Evolutionary conservation across 2,113 vertebrate genomes (phyloP).

Genomic region (Equus przewalskii): DNA sequence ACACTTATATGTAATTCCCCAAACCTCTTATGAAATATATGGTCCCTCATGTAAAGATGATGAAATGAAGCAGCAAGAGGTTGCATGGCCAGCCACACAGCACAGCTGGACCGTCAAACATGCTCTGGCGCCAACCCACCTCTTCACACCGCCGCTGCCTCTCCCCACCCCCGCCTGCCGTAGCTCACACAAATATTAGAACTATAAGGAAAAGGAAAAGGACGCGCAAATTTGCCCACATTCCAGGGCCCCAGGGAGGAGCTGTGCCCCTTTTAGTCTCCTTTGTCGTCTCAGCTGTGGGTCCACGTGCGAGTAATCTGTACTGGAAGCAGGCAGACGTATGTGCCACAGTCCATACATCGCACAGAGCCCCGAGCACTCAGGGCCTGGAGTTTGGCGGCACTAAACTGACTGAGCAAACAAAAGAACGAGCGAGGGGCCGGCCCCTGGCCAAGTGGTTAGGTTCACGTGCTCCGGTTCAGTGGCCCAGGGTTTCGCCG

Average conservation of each 20-base stretch:
- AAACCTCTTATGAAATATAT: neutral
- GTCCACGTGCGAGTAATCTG: accelerated
- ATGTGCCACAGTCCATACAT: too few relatives aligned
- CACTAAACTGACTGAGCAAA: neutral
- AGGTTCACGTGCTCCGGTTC: too few relatives aligned
- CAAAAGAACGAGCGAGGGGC: neutral
- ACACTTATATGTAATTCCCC: neutral
- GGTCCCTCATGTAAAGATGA: neutral
- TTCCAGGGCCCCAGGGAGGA: too few relatives aligned
- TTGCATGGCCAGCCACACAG: too few relatives aligned
- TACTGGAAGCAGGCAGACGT: neutral
- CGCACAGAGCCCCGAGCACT: too few relatives aligned
- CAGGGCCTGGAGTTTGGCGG: neutral
- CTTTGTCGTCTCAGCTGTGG: neutral
- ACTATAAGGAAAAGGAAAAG: too few relatives aligned
- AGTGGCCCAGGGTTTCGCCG: too few relatives aligned
- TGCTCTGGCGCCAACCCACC: too few relatives aligned
- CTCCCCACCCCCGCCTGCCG: neutral
- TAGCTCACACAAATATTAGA: accelerated
- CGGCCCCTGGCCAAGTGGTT: too few relatives aligned
- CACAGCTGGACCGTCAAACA: neutral
- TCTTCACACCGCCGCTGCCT: too few relatives aligned
- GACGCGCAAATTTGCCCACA: accelerated
- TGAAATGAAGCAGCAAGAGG: neutral
- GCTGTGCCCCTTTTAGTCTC: too few relatives aligned